Base-by-base conservation (phyloP, 1,140 invertebrate species). In the Pinna nobilis region DNA sequence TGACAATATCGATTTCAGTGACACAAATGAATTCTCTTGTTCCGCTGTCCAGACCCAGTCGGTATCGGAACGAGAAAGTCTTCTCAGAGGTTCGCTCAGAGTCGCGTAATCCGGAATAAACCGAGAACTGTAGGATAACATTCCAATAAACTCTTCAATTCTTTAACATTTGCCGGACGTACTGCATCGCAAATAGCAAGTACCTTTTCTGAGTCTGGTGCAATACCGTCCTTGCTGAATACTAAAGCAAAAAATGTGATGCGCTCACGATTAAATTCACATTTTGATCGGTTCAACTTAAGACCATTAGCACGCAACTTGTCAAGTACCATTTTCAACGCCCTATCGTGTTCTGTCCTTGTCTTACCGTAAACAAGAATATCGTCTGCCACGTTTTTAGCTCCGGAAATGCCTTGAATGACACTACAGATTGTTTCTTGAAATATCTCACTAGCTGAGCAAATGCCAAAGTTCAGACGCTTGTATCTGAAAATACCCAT, bases 181-280 rank as follows among this genome's bases (percentile, higher is more conserved):
- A 50, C 9, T 25, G 65, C 70, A 15, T 74, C 55, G 6, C 55
- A 47, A 9, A 90, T 84, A n/a, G 85, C 83, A 30, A 82, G 70
- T 3, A 90, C 76, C 69, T 89, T 90, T 18, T 50, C 30, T n/a
- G 47, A 35, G 32, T 77, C 71, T 44, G 75, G 64, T 25, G 53
- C 69, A n/a, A 79, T 75, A 1, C 81, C 79, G 18, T 74, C 23
- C 11, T 47, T 30, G 6, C 41, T 49, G 51, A 82, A 78, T 18
- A 76, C 55, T 33, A 79, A 41, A 15, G 70, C 78, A 33, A 80
- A 74, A 41, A 80, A 81, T 75, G 63, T 68, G 0, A 80, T 39
- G 30, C 70, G 51, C 3, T 67, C 18, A n/a, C 67, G 32, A 35
- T 70, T 44, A 28, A 78, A 72, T 32, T 80, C 51, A 59, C 68